A percentile compares a stretch with the other conserved stretches of the same genome.
Conservation (phyloP, 2,888 invertebrate genomes). For the Mesodorylaimus sp. region DNA sequence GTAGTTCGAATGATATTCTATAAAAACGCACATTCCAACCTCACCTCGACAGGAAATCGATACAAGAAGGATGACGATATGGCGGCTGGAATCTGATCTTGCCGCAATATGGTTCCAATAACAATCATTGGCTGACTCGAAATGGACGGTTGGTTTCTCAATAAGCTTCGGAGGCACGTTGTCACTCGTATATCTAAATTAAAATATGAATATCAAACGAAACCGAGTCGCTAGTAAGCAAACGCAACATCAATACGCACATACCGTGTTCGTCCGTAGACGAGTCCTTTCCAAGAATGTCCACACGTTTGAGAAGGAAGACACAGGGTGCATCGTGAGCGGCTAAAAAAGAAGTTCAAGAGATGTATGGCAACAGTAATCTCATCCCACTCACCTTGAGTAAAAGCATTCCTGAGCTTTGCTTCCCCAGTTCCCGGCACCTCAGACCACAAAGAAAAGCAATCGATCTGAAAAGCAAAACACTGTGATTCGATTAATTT, state of each 20-base stretch:
- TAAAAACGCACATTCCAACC: too few relatives aligned
- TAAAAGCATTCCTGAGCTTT: not conserved
- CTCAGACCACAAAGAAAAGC: conserved; percentile 4
- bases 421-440: conserved; percentile 4
- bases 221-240: not conserved
- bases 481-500: too few relatives aligned
- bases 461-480: conserved; percentile 1
- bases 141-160: too few relatives aligned
- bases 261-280: not conserved
- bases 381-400: not conserved
- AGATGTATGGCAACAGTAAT: not conserved
- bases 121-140: too few relatives aligned
- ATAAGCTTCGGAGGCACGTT: not conserved
- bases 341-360: not conserved
- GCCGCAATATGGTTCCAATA: too few relatives aligned
- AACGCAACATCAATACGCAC: not conserved
- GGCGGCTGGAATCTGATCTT: too few relatives aligned
- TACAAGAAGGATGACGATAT: too few relatives aligned
- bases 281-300: conserved; percentile 3
- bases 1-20: too few relatives aligned
- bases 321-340: not conserved
- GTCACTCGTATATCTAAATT: not conserved
- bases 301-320: not conserved
- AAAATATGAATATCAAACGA: not conserved
- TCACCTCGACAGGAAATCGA: too few relatives aligned